A percentile compares a stretch with the other conserved stretches of the same genome.
Evolutionary conservation across 2,888 invertebrate species (phyloP).

Genomic region (Physocephala rufipes): DNA sequence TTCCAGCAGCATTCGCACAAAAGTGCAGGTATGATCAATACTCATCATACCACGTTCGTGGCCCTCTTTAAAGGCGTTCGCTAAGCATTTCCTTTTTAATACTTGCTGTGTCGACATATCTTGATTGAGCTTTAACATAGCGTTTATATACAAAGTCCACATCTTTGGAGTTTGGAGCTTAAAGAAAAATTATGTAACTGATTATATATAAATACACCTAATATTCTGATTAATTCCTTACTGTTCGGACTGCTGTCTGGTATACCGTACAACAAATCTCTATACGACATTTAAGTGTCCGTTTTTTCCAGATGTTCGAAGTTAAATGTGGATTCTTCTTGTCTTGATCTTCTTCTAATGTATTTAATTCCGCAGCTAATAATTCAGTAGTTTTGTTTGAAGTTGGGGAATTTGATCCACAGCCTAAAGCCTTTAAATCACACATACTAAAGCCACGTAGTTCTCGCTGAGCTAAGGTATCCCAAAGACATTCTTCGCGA

Average conservation of each 20-base stretch:
- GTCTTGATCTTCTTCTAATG: slow-evolving; percentile 37
- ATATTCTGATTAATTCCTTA: slow-evolving; percentile 38
- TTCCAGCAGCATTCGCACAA: slow-evolving; percentile 60
- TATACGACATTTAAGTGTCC: slow-evolving; percentile 65
- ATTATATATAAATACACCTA: neutral
- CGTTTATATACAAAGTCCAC: slow-evolving; percentile 70
- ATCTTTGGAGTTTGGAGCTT: slow-evolving; percentile 67
- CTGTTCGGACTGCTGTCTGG: slow-evolving; percentile 66
- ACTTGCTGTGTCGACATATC: slow-evolving; percentile 66
- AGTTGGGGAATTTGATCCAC: neutral
- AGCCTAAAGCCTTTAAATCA: slow-evolving; percentile 45
- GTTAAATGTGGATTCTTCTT: slow-evolving; percentile 37
- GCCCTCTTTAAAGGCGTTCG: slow-evolving; percentile 67
- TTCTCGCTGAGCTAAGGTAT: slow-evolving; percentile 71
- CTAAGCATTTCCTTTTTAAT: slow-evolving; percentile 67
- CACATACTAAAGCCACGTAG: slow-evolving; percentile 65
- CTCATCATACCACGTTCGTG: slow-evolving; percentile 66
- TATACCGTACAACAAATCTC: slow-evolving; percentile 67
- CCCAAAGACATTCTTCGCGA: slow-evolving; percentile 70
- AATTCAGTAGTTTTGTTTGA: neutral
- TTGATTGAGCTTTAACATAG: slow-evolving; percentile 68
- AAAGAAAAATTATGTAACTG: neutral
- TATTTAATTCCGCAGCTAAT: slow-evolving; percentile 21
- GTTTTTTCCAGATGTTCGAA: slow-evolving; percentile 47
- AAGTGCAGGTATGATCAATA: slow-evolving; percentile 67